Conservation (phyloP, 1,140 invertebrate species). For the Delia radicum region DNA sequence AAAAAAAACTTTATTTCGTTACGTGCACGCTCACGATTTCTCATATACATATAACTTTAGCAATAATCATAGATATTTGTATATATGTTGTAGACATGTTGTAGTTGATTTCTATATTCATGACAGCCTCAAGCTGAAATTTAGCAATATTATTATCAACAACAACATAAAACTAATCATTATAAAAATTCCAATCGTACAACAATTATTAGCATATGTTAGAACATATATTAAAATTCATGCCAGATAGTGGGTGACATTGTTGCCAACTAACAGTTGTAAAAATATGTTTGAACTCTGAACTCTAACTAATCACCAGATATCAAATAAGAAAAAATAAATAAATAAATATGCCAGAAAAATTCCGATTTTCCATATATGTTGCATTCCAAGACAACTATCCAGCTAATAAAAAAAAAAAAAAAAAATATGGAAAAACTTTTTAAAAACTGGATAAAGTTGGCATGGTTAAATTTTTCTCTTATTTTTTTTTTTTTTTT, state of each 20-base stretch:
- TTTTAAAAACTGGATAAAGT: no score
- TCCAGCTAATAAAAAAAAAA: neutral
- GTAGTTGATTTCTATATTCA: neutral
- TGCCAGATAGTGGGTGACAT: neutral
- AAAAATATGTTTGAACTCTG: neutral
- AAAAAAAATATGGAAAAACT: no score
- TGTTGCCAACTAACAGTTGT: neutral
- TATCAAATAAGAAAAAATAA: no score
- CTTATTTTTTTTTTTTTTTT: no score
- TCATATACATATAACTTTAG: no score
- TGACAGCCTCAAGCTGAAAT: neutral
- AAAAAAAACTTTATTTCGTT: no score
- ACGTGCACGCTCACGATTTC: no score
- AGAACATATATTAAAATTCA: neutral
- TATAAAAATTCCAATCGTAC: neutral
- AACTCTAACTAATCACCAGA: neutral
- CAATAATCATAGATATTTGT: no score
- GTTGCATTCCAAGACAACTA: neutral
- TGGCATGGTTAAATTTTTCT: no score
- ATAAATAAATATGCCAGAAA: no score
- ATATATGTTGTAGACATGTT: neutral
- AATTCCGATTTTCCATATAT: no score
- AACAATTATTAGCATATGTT: neutral
- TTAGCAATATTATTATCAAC: no score
- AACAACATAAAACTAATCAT: neutral